Conservation (phyloP, 2,797 vertebrate species). For the Premnoplex brunnescens region DNA sequence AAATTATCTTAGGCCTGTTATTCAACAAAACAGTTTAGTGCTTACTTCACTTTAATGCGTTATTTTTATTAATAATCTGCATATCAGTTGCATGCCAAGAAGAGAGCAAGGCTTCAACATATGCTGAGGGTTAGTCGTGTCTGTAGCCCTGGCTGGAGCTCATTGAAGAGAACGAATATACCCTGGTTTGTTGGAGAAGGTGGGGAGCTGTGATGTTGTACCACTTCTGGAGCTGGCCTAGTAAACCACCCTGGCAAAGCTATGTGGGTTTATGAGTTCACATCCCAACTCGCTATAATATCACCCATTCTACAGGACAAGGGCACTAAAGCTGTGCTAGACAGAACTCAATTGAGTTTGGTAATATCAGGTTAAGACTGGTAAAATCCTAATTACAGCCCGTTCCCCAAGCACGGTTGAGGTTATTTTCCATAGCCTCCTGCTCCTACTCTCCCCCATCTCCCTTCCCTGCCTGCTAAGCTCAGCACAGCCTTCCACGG, state of each 20-base stretch:
- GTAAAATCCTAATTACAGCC: background rate
- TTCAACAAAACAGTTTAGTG: background rate
- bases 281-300: background rate
- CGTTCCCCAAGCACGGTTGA: rapidly evolving
- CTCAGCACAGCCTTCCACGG: background rate
- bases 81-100: background rate
- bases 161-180: background rate
- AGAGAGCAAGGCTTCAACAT: background rate
- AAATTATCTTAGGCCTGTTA: background rate
- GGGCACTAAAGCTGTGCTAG: background rate
- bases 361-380: background rate
- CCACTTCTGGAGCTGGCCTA: background rate
- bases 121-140: rapidly evolving
- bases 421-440: background rate
- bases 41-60: background rate
- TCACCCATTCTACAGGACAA: background rate
- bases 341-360: background rate
- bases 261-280: rapidly evolving
- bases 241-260: background rate
- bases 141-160: background rate
- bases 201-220: background rate
- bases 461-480: background rate
- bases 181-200: background rate
- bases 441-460: background rate
- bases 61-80: background rate